These are phyloP conservation scores for Callinectes sapidus DNA, from an alignment of 2,888 invertebrate species.

Conservation along the genomic window DNA sequence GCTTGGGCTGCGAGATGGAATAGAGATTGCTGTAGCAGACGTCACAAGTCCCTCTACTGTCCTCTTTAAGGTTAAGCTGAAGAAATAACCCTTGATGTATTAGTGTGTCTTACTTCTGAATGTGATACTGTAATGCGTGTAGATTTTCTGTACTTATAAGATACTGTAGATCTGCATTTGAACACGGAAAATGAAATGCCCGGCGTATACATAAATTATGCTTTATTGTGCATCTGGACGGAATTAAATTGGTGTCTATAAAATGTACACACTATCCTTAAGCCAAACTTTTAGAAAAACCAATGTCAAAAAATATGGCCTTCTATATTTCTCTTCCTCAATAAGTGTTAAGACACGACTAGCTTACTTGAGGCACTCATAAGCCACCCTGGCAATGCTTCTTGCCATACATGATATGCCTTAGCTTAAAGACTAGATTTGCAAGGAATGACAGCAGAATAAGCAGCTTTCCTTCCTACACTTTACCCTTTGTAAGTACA, in stretches of 20 bases:
- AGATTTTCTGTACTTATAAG: neutral
- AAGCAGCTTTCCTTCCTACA: neutral
- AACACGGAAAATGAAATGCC: neutral
- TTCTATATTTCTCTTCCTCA: neutral
- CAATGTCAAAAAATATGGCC: neutral
- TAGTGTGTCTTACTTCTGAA: neutral
- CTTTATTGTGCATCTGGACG: slow-evolving; percentile 20
- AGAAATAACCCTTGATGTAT: slow-evolving; percentile 18
- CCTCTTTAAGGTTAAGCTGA: slow-evolving; percentile 80
- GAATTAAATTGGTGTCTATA: neutral
- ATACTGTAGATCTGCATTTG: neutral
- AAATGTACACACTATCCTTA: neutral
- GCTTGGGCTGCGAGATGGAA: slow-evolving; percentile 88
- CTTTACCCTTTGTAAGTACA: neutral
- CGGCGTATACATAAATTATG: neutral
- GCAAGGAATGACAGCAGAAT: neutral
- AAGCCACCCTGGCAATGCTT: neutral
- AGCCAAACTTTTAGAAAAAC: slow-evolving; percentile 17
- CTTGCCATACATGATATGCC: neutral
- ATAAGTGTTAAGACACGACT: neutral
- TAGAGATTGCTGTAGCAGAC: slow-evolving; percentile 93
- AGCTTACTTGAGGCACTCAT: neutral
- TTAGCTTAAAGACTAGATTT: neutral
- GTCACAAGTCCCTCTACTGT: slow-evolving; percentile 90
- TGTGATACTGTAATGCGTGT: slow-evolving; percentile 4